A percentile compares a stretch with the other conserved stretches of the same genome.
phyloP scores from a whole-genome alignment of 2,113 vertebrate species.

The Syngnathus floridae region DNA sequence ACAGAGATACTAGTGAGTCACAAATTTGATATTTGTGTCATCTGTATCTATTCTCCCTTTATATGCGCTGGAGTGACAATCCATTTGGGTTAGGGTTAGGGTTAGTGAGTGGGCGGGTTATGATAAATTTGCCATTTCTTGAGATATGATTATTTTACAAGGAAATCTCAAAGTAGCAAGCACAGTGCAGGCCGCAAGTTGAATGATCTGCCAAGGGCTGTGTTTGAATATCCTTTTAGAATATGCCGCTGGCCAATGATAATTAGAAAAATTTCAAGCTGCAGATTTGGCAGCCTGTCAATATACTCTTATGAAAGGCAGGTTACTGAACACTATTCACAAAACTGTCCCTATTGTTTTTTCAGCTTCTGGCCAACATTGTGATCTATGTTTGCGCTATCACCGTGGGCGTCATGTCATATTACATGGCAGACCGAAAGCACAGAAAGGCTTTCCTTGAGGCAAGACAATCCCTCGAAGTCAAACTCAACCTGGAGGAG shows the following conservation, averaged over 20 bases:
- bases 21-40: no score
- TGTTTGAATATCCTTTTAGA: neutral
- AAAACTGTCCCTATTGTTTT: neutral
- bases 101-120: neutral
- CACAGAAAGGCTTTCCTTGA: slow-evolving; percentile 96
- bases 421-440: slow-evolving; percentile 95
- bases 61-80: no score
- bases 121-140: neutral
- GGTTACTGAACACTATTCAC: neutral
- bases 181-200: neutral
- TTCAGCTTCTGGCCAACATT: slow-evolving; percentile 84
- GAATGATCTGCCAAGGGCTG: neutral
- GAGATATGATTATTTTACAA: neutral
- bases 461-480: slow-evolving; percentile 90
- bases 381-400: slow-evolving; percentile 88
- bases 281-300: neutral
- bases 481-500: slow-evolving; percentile 95
- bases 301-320: neutral
- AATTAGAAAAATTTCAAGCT: neutral
- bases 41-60: no score
- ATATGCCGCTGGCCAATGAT: neutral
- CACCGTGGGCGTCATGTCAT: slow-evolving; percentile 88
- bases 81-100: no score
- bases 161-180: neutral
- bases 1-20: no score